Evolutionary conservation across 2,797 vertebrate species (phyloP).

Genomic region (Pseudochirops cupreus): DNA sequence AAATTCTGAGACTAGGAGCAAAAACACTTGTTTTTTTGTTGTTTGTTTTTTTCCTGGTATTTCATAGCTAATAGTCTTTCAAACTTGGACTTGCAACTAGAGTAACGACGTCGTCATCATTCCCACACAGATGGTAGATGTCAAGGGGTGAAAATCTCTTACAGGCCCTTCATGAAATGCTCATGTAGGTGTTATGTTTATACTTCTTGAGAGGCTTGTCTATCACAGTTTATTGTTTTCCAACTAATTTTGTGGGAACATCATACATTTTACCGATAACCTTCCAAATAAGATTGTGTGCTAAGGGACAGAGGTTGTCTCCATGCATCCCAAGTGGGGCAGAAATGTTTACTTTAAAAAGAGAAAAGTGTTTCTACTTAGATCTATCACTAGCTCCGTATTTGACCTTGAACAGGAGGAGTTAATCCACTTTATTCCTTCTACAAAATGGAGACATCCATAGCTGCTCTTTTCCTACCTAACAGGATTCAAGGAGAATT

Average conservation of each 20-base stretch:
- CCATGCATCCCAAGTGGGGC: constrained; percentile 37
- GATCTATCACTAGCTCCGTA: background rate
- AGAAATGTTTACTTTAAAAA: background rate
- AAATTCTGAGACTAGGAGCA: constrained; percentile 39
- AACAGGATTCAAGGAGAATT: background rate
- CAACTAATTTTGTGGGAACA: constrained; percentile 66
- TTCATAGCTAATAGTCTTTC: constrained; percentile 39
- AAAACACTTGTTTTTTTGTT: constrained; percentile 15
- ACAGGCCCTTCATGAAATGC: constrained; percentile 17
- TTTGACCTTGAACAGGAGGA: background rate
- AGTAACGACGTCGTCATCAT: background rate
- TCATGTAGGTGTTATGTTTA: background rate
- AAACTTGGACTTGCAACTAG: constrained; percentile 66
- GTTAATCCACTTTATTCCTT: background rate
- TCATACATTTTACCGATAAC: constrained; percentile 52
- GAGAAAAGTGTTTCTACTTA: background rate
- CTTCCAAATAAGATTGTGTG: constrained; percentile 35
- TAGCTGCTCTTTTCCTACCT: background rate
- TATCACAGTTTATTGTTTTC: constrained; percentile 58
- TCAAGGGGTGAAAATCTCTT: constrained; percentile 49
- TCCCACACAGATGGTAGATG: constrained; percentile 43
- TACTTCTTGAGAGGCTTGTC: constrained; percentile 57
- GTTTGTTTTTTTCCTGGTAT: constrained; percentile 45
- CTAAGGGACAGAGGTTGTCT: constrained; percentile 54
- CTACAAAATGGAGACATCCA: background rate